Conservation (phyloP, 2,113 vertebrate genomes). For the Nothobranchius kuhntae region DNA sequence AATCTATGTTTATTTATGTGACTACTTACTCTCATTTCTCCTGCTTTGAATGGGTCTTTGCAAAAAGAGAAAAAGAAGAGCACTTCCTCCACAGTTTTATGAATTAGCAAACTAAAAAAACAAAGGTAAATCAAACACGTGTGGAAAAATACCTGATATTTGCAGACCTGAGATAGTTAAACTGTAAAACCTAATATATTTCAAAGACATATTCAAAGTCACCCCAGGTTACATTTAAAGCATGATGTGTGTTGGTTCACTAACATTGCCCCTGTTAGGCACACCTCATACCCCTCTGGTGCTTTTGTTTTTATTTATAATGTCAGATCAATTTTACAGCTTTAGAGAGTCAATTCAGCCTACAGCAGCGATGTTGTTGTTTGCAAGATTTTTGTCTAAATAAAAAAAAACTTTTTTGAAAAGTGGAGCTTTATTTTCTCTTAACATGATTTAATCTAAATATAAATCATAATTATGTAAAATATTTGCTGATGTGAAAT, state of each 20-base stretch:
- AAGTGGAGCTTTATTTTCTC: not conserved
- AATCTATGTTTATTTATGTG: constrained; percentile 24
- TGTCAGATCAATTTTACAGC: constrained; percentile 29
- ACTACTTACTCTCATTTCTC: not conserved
- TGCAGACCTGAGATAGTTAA: not conserved
- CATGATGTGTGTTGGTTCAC: not conserved
- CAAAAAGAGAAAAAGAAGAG: constrained; percentile 1
- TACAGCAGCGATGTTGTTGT: constrained; percentile 3
- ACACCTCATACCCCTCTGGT: constrained; percentile 8
- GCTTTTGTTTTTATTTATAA: not conserved
- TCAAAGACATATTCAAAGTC: not conserved
- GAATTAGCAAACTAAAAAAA: not conserved
- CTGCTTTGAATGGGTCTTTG: not conserved
- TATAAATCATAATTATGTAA: too few species aligned
- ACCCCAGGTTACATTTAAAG: not conserved
- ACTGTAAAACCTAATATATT: not conserved
- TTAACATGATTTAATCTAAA: too few species aligned
- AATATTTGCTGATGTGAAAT: too few species aligned
- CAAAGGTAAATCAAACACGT: not conserved
- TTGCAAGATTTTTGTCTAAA: not conserved
- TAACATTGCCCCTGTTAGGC: constrained; percentile 4
- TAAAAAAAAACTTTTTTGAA: not conserved
- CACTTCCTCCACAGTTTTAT: constrained; percentile 10
- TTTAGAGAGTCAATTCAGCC: constrained; percentile 12
- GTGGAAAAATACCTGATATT: not conserved